Base-by-base conservation (phyloP, 1,140 invertebrate genomes). In the Heliconius himera region DNA sequence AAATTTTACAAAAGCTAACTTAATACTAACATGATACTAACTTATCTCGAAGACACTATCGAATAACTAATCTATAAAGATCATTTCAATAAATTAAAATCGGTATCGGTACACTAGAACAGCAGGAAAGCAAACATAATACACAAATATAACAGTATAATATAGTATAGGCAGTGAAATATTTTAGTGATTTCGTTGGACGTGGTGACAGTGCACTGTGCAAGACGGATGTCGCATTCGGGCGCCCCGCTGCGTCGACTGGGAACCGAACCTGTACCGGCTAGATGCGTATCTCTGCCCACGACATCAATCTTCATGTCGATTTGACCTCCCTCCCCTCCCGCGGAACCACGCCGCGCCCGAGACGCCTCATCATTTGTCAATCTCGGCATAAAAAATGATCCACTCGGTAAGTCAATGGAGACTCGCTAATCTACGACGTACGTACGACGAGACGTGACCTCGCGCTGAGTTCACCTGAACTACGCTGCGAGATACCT, bases 291-390 rank as follows among this genome's bases (percentile, higher is more conserved):
- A 91, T 90, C 88, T 82, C 83, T 22, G 76, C 54, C 83, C 78
- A 79, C 85, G 82, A 86, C 87, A 91, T 91, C 88, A 88, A 91
- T 91, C 88, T 91, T 88, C 46, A 56, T 80, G 85, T 81, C 82
- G 81, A 60, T 73, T 66, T 70, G n/a, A 36, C 41, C 74, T 29
- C 11, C 36, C 70, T 2, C 70, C 6, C 36, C 70, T 20, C 70
- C 74, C 76, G 60, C 74, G 4, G 76, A 16, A 18, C n/a, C 36
- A 66, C 71, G 77, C 76, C 76, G 70, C 74, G 60, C 54, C 78
- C 71, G 51, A 73, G 81, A 84, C 86, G 83, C 80, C 80, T 81
- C 82, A 87, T 85, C 89, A 86, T 90, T 89, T 87, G 86, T 90
- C 88, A 89, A 84, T 85, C 80, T 79, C 80, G 76, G 72, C 56